A percentile compares a stretch with the other conserved stretches of the same genome.
Conservation (phyloP, 2,797 vertebrate genomes). For the Intellagama lesueurii region DNA sequence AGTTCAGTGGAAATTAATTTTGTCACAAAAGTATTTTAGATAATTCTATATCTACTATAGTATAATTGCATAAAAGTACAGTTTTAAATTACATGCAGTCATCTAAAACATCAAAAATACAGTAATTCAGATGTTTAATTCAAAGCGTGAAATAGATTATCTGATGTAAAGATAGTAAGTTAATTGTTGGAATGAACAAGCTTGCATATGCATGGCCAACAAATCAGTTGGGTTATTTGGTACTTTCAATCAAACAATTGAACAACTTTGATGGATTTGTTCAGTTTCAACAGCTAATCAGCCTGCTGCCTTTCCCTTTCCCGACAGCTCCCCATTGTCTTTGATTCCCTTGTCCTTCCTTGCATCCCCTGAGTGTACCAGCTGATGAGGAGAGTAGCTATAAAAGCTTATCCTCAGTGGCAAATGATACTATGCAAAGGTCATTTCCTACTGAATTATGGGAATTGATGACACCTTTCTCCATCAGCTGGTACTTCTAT, state of each 20-base stretch:
- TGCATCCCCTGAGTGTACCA: neutral
- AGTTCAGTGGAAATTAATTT: constrained; percentile 17
- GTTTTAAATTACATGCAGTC: neutral
- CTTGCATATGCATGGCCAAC: neutral
- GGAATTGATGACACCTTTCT: too few relatives aligned
- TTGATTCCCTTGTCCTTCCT: neutral
- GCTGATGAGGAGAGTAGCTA: neutral
- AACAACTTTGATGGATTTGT: neutral
- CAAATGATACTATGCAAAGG: neutral
- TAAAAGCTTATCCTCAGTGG: neutral
- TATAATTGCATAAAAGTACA: neutral
- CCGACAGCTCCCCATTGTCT: too few relatives aligned
- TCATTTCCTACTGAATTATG: neutral
- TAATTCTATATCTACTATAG: neutral
- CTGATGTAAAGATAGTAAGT: neutral
- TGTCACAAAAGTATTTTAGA: neutral
- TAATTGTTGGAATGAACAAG: neutral
- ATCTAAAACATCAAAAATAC: neutral
- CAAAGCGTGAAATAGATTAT: neutral
- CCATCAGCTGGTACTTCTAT: too few relatives aligned
- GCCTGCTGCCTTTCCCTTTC: neutral
- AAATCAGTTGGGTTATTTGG: neutral
- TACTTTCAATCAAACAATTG: neutral
- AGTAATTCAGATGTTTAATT: neutral
- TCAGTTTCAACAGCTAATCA: neutral